Evolutionary conservation across 1,140 invertebrate species (phyloP), one percentile per base, ranked within the genome.

Genomic region (Bacillus rossius): DNA sequence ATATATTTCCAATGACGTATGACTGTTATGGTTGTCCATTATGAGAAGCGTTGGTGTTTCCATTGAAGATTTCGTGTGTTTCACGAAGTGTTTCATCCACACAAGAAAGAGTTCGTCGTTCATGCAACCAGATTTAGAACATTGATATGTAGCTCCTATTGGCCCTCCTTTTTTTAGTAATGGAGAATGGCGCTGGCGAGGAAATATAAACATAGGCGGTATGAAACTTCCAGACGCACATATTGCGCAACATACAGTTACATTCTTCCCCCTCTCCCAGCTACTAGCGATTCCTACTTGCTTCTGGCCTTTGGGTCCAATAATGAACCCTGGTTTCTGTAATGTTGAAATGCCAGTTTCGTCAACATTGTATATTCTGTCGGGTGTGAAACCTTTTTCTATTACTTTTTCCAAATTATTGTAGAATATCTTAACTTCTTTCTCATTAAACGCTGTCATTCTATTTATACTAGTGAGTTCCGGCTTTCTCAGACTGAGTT

Each of bases 161-260:
- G 63, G 62, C n/a, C 26, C 57, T 26, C 64, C 66, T 50, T 58
- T 63, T 7, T 65, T n/a, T 52, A 75, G 57, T 61, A 59, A 60
- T 13, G 66, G 59, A n/a, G 65, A 62, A 26, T 66, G 68, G 57
- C 70, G 65, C 19, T 65, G 62, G 8, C 73, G 47, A n/a, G 71
- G 67, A 53, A 75, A 77, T 43, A 75, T 61, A 42, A 74, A 67
- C 23, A 73, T 52, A 17, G 72, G 72, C 8, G 74, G 71, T 20
- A 74, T 63, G 13, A 23, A 48, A 59, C 66, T 65, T 40, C 71
- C 72, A 45, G 61, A 52, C 26, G 72, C 74, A 69, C 66, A 73
- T 5, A 74, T 62, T 13, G 59, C 57, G 37, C 57, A 34, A 41
- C 55, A 10, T 10, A 71, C 45, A 34, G 69, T 74, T 8, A 70